Evolutionary conservation across 2,888 invertebrate genomes (phyloP), one percentile per base, ranked within the genome.

Genomic region (Pteria penguin): DNA sequence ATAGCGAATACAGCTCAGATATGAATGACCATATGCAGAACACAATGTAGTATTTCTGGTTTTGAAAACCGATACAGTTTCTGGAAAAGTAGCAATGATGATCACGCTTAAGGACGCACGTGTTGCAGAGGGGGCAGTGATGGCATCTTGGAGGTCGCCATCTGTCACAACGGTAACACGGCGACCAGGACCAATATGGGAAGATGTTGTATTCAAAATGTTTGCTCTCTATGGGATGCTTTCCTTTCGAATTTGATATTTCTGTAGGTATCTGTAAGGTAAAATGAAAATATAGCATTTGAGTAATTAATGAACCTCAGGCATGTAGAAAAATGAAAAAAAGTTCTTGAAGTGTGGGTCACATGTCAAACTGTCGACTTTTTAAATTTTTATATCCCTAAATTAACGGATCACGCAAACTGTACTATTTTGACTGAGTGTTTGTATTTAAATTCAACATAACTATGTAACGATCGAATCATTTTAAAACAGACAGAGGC

Each of bases 21-120:
- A 87, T 33, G 14, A 75, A 69, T 0, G 86, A 79, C 87, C 89
- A 91, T 70, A 90, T 84, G 8, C 83, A 78, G 73, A 90, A 90
- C 24, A 89, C 84, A 33, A 86, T 75, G 67, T 90, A 91, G 76
- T 89, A 86, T 26, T 90, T 84, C 63, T 88, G 87, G 80, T 91
- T 91, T 22, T 84, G 70, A 70, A 86, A 86, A 0, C 91, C 91
- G 18, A 91, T 81, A 75, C 91, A 91, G 18, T 84, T 79, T 24
- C 89, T 88, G 4, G 89, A 84, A 78, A 91, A 88, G 81, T 87
- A 90, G 74, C 91, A 91, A 75, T 91, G 91, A 76, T 91, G 91
- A 82, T 91, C 90, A 3, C 91, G 77, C 76, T 90, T 90, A 8
- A 91, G 84, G n/a, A 91, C 83, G 76, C 91, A 91, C 2, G 70